Evolutionary conservation across 1,140 invertebrate species (phyloP), one percentile per base, ranked within the genome.

Genomic region (Sweltsa coloradensis): DNA sequence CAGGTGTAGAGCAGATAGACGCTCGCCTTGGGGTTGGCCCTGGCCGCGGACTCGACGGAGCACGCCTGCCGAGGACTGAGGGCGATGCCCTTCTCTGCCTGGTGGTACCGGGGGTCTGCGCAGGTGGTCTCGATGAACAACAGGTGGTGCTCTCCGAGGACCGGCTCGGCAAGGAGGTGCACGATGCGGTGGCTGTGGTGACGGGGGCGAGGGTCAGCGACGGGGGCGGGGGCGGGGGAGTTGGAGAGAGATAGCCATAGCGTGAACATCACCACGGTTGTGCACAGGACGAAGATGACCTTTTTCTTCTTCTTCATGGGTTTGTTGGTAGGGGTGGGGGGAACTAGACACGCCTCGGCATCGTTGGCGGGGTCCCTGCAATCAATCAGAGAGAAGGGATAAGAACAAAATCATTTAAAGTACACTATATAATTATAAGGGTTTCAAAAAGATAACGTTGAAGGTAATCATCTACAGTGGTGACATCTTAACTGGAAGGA

Each of bases 21-120:
- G 19, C 66, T 62, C 44, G 65, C 68, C 41, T 67, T 63, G 11
- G 76, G 75, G 62, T 82, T 78, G 55, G 72, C 63, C 25, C 60
- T 55, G 1, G 78, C 79, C 0, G 78, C 76, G 0, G 78, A 81
- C 64, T 82, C 79, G 1, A 82, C 70, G 0, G 78, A 74, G 53
- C 79, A 82, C 0, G 78, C 77, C 55, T 81, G 75, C 16, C 79
- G 61, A 0, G 69, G 47, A 19, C 60, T 71, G 18, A 79, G 14
- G 0, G 18, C 6, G 0, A 47, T 18, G 1, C 42, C 42, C 2
- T 1, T 3, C 7, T 13, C 9, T 1, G 9, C 4, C n/a, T 7
- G 7, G 2, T 36, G 7, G 3, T 16, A 22, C 0, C 19, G 5
- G 25, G 5, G 16, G 6, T 19, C 9, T 11, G 27, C 5, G 9